Evolutionary conservation across 1,140 invertebrate species (phyloP).

Genomic region (Lepeophtheirus salmonis): DNA sequence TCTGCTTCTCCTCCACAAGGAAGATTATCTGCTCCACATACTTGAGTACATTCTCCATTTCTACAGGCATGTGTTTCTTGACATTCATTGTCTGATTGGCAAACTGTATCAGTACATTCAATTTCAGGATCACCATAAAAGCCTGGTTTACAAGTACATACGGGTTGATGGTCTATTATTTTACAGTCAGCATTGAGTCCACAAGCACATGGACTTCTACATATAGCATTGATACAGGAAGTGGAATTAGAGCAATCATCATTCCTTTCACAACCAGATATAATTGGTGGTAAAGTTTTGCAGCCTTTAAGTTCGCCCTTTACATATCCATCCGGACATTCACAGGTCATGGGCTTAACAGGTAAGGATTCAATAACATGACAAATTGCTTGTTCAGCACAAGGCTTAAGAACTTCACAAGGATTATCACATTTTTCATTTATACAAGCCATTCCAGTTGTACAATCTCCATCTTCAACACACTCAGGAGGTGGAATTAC

Average conservation of each 20-base stretch:
- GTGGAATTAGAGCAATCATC: slow-evolving; percentile 24
- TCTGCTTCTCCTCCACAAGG: slow-evolving; percentile 27
- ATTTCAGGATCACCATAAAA: slow-evolving; percentile 32
- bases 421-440: slow-evolving; percentile 61
- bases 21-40: slow-evolving; percentile 22
- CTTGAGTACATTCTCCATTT: slow-evolving; percentile 53
- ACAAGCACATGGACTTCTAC: slow-evolving; percentile 26
- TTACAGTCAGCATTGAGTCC: slow-evolving; percentile 26
- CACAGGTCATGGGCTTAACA: slow-evolving; percentile 66
- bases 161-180: slow-evolving; percentile 24
- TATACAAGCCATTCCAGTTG: slow-evolving; percentile 53
- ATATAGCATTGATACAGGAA: slow-evolving; percentile 25
- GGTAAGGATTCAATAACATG: slow-evolving; percentile 55
- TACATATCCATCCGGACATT: slow-evolving; percentile 44
- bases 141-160: slow-evolving; percentile 25
- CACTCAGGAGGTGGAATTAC: slow-evolving; percentile 52
- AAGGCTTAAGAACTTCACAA: slow-evolving; percentile 53
- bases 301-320: slow-evolving; percentile 54
- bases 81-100: slow-evolving; percentile 46
- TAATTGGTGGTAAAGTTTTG: slow-evolving; percentile 29
- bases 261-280: slow-evolving; percentile 21
- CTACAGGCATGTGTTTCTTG: slow-evolving; percentile 60
- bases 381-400: slow-evolving; percentile 53
- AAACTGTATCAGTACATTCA: slow-evolving; percentile 57
- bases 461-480: slow-evolving; percentile 56